phyloP scores from a whole-genome alignment of 2,797 vertebrate species.

The Sciurus carolinensis region DNA sequence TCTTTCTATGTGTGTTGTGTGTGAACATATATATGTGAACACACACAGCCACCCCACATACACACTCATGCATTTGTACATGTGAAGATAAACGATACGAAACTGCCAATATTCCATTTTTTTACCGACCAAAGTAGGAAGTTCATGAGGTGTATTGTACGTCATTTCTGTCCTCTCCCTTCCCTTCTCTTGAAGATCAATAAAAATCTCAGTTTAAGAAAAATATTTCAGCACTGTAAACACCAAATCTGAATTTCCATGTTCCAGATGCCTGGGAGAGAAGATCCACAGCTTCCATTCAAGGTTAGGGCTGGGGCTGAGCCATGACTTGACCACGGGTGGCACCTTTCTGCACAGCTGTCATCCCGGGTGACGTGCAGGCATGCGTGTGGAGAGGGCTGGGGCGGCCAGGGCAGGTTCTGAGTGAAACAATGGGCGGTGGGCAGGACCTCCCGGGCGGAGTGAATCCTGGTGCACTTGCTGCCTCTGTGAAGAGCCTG shows the following conservation, averaged over 20 bases:
- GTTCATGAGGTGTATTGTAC: not conserved
- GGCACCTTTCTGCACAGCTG: rapidly evolving
- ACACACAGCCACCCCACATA: not conserved
- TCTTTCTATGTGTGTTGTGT: too few species aligned
- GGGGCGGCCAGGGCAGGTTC: rapidly evolving
- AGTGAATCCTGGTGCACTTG: not conserved
- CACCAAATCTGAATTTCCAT: not conserved
- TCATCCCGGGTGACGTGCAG: too few species aligned
- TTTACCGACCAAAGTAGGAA: not conserved
- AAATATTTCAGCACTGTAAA: not conserved
- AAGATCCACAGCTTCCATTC: not conserved
- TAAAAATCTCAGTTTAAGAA: not conserved
- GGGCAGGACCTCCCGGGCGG: rapidly evolving
- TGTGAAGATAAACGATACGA: not conserved
- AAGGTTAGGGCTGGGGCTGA: not conserved
- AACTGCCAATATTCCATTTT: not conserved
- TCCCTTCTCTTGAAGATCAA: not conserved
- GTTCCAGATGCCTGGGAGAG: not conserved
- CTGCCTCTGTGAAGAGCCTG: not conserved
- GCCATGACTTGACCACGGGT: rapidly evolving
- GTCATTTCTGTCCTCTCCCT: not conserved
- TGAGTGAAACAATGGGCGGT: not conserved
- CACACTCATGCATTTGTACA: rapidly evolving
- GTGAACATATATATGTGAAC: too few species aligned
- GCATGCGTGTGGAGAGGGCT: rapidly evolving